phyloP scores from a whole-genome alignment of 1,140 invertebrate genomes.

The Drosophila persimilis region DNA sequence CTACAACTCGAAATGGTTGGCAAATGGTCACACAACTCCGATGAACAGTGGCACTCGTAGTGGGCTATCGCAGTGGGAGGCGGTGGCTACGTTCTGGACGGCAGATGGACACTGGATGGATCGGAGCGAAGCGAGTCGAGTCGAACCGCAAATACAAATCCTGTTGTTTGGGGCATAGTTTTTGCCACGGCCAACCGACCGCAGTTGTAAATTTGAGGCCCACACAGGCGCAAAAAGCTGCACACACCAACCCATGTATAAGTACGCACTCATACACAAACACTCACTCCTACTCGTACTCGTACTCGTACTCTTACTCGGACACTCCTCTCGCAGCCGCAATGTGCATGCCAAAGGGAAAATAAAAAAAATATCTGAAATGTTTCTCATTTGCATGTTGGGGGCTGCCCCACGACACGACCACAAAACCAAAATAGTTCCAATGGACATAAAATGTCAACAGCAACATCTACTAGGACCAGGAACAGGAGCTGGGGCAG shows the following conservation, averaged over 20 bases:
- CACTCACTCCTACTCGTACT: neutral
- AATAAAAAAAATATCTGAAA: conserved; percentile 79
- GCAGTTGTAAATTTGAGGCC: conserved; percentile 64
- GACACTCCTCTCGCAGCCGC: conserved; percentile 24
- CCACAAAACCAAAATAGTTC: conserved; percentile 81
- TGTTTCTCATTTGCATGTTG: conserved; percentile 75
- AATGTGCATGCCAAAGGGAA: conserved; percentile 73
- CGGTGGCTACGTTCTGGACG: neutral
- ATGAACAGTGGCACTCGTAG: conserved; percentile 2
- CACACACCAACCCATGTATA: neutral
- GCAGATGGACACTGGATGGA: conserved; percentile 44
- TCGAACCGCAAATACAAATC: conserved; percentile 71
- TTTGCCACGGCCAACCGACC: conserved; percentile 34
- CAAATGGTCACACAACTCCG: conserved; percentile 40
- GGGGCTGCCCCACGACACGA: conserved; percentile 46
- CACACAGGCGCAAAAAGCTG: neutral
- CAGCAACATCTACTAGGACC: conserved; percentile 52
- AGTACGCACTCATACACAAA: neutral
- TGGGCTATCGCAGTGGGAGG: neutral
- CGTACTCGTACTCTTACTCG: conserved; percentile 1
- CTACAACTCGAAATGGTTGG: conserved; percentile 74
- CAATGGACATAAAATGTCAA: conserved; percentile 83
- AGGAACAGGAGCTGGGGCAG: conserved; percentile 26
- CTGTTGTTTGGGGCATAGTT: conserved; percentile 56
- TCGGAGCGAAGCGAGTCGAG: neutral